A percentile compares a stretch with the other conserved stretches of the same genome.
Evolutionary conservation across 2,888 invertebrate genomes (phyloP).

Genomic region (Scaptomyza flava): DNA sequence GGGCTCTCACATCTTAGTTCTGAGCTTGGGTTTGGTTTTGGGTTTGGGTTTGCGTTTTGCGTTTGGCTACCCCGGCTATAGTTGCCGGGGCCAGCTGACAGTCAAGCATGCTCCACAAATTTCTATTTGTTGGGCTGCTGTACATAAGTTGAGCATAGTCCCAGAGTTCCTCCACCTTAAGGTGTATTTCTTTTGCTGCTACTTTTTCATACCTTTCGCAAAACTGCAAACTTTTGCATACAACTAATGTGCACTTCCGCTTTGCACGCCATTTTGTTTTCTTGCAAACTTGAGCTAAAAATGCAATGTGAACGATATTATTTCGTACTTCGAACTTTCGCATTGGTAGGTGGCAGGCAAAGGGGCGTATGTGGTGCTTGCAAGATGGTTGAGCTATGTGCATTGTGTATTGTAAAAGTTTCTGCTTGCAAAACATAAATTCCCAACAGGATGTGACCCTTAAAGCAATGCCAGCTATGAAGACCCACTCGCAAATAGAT

Average conservation of each 20-base stretch:
- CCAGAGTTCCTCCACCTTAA: neutral
- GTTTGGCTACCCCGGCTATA: constrained; percentile 23
- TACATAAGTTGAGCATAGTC: constrained; percentile 57
- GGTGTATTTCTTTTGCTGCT: constrained; percentile 23
- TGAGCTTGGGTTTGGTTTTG: neutral
- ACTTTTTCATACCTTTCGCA: constrained; percentile 47
- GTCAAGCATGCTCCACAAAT: constrained; percentile 65
- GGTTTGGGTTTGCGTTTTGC: neutral
- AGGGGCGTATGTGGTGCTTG: constrained; percentile 4
- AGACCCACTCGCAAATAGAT: neutral
- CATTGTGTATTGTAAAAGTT: constrained; percentile 45
- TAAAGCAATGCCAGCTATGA: constrained; percentile 12
- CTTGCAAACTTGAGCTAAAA: constrained; percentile 61
- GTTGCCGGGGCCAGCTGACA: constrained; percentile 62
- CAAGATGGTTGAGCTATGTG: constrained; percentile 37
- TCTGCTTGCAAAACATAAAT: constrained; percentile 40
- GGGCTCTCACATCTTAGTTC: constrained; percentile 23
- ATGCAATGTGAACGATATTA: constrained; percentile 71
- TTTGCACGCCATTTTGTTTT: constrained; percentile 72
- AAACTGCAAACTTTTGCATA: constrained; percentile 72
- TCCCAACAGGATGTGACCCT: constrained; percentile 38
- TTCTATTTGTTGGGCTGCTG: constrained; percentile 65
- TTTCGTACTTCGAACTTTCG: constrained; percentile 72
- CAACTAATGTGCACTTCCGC: constrained; percentile 80
- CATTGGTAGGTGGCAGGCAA: constrained; percentile 20